A percentile compares a stretch with the other conserved stretches of the same genome.
Conservation (phyloP, 2,888 invertebrate genomes). For the Sesamia inferens region DNA sequence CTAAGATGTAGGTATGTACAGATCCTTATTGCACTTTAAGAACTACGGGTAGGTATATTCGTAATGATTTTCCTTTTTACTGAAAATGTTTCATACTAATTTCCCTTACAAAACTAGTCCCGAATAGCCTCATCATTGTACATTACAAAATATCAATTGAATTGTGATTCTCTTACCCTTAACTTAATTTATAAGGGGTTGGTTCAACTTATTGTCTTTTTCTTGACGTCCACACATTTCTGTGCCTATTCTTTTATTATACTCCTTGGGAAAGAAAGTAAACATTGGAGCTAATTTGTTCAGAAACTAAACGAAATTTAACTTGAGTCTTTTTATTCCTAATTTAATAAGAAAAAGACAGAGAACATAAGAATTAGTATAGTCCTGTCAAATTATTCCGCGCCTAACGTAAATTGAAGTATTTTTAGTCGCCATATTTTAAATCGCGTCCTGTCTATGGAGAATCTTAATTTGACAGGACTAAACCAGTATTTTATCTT, state of each 20-base stretch:
- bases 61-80: not conserved
- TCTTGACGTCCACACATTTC: too few relatives aligned
- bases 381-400: too few relatives aligned
- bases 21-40: not conserved
- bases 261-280: not conserved
- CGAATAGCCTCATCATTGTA: too few relatives aligned
- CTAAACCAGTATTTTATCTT: too few relatives aligned
- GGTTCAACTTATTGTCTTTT: not conserved
- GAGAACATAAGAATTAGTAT: too few relatives aligned
- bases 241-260: not conserved
- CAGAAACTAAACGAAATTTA: too few relatives aligned
- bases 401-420: too few relatives aligned
- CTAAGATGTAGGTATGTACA: not conserved
- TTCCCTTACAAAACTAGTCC: not conserved
- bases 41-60: not conserved
- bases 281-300: slow-evolving; percentile 1
- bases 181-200: not conserved
- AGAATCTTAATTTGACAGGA: too few relatives aligned
- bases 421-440: too few relatives aligned
- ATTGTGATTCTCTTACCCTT: not conserved
- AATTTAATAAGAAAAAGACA: too few relatives aligned
- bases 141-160: not conserved
- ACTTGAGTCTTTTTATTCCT: too few relatives aligned
- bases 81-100: fast-evolving
- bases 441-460: too few relatives aligned